Base-by-base conservation (phyloP, 2,797 vertebrate genomes). In the Rhinichthys osculus region DNA sequence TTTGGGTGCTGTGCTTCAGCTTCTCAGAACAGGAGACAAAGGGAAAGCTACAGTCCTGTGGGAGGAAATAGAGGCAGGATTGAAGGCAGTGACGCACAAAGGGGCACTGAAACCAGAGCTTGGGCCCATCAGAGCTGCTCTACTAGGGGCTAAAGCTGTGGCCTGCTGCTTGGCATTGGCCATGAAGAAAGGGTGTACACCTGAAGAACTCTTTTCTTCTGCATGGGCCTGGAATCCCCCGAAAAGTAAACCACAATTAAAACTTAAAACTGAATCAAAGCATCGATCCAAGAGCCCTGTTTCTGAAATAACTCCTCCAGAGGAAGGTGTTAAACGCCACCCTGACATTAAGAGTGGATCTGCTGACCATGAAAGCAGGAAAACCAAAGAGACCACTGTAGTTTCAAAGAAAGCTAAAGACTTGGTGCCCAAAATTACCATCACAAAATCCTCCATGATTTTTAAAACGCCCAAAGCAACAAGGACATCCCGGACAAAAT, bases 71-170 rank as follows among this genome's bases (percentile, higher is more conserved):
- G 95, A 97, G 83, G 92, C 84, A 1, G 97, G 96, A 5, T 88
- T 98, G 80, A 91, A 91, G 1, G 97, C 96, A 85, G 90, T 96
- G 11, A 87, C 91, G 0, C 93, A 93, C 6, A 90, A 87, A 67
- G 87, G 76, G 7, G 70, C 40, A 23, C 76, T 91, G 1, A 62
- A 92, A 85, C 90, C 90, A 88, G 87, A 93, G 44, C 88, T 97
- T 27, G 94, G 92, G 85, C 91, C 94, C 4, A 89, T 96, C 62
- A 95, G 69, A 89, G 96, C 97, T 17, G 93, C 89, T 27, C 92
- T 99, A 9, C 92, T 96, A 73, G 92, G 93, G 4, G 85, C 93
- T 59, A 96, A 94, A 93, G 96, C 96, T 10, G 84, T 95, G 3
- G 90, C 93, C 0, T 89, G 93, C 1, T 23, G 97, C 81, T 87